Percentiles rank a stretch among this genome's conserved stretches.
Conservation (phyloP, 2,797 vertebrate genomes). For the Aplochiton taeniatus region DNA sequence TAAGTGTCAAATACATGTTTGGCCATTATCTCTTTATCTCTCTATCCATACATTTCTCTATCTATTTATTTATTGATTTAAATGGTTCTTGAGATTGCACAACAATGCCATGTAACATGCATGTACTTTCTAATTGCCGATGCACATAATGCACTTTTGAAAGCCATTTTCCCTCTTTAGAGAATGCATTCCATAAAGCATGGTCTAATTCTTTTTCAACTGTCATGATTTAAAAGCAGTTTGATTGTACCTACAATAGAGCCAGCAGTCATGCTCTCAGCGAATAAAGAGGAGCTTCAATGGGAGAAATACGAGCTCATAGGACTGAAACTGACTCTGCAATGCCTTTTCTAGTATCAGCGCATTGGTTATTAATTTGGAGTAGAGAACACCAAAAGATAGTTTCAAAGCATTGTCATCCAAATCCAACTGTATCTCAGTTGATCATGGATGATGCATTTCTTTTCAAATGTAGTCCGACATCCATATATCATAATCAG, state of each 20-base stretch:
- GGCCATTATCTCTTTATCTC: slow-evolving; percentile 44
- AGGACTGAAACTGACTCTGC: too few relatives aligned
- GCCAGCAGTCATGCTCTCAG: slow-evolving; percentile 73
- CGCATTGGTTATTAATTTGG: too few relatives aligned
- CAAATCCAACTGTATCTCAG: too few relatives aligned
- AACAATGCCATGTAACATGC: slow-evolving; percentile 84
- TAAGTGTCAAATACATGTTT: slow-evolving; percentile 33
- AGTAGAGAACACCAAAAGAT: too few relatives aligned
- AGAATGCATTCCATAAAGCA: slow-evolving; percentile 67
- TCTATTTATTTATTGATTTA: slow-evolving; percentile 80
- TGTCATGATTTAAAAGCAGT: slow-evolving; percentile 42
- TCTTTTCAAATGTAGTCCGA: slow-evolving; percentile 10
- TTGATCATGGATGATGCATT: too few relatives aligned
- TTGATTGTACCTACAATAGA: slow-evolving; percentile 56
- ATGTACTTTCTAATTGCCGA: slow-evolving; percentile 84
- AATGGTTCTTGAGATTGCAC: slow-evolving; percentile 79
- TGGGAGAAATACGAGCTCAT: not conserved
- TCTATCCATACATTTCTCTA: slow-evolving; percentile 76
- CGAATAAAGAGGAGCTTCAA: slow-evolving; percentile 43
- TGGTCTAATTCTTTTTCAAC: slow-evolving; percentile 54
- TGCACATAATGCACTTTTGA: slow-evolving; percentile 86
- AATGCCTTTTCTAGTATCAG: too few relatives aligned
- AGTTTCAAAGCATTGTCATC: too few relatives aligned
- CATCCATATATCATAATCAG: slow-evolving; percentile 1
- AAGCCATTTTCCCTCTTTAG: slow-evolving; percentile 94